Base-by-base conservation (phyloP, 2,797 vertebrate species). In the Thamnophis elegans region DNA sequence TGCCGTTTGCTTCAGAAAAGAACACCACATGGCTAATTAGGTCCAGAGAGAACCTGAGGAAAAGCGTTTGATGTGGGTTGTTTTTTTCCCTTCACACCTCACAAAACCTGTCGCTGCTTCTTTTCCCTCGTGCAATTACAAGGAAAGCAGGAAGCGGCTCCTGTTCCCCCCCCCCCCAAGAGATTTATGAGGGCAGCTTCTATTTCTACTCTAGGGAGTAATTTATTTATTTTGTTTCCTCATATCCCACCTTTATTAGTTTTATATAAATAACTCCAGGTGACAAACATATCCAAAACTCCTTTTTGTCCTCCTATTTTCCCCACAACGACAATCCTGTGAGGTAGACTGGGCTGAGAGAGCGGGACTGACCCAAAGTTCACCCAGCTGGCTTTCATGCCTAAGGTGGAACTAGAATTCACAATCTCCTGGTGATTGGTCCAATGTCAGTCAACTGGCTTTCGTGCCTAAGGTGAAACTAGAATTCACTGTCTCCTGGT, bases 21-120 rank as follows among this genome's bases (percentile, higher is more conserved):
- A 94, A 91, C 92, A 91, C 88, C 88, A 90, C 55, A 92, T 85
- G 93, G 96, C 94, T 96, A 95, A 97, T 95, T 94, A 95, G 95
- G 94, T 95, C 95, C 26, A 4, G 91, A 95, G 94, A 96, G 95
- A 94, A 91, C 95, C 94, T 78, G 93, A 60, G 94, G 93, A 95
- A 95, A 95, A 93, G 93, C 94, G 93, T 60, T 14, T 18, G 22
- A 54, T 18, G 4, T 25, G 32, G 51, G 54, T 10, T 42, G n/a
- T n/a, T 55, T 59, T 59, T 4, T 0, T 1, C 0, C 10, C 25
- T 47, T 47, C 28, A 91, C 90, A 60, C 28, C 58, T 36, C 7
- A n/a, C 59, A 82, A 78, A 53, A 28, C 22, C 12, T 51, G 95
- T 96, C 96, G 94, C 92, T n/a, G 91, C 93, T 92, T 12, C 91